These are phyloP conservation scores for Sebastes cheni DNA, from an alignment of 2,797 vertebrate genomes.

Conservation along the genomic window DNA sequence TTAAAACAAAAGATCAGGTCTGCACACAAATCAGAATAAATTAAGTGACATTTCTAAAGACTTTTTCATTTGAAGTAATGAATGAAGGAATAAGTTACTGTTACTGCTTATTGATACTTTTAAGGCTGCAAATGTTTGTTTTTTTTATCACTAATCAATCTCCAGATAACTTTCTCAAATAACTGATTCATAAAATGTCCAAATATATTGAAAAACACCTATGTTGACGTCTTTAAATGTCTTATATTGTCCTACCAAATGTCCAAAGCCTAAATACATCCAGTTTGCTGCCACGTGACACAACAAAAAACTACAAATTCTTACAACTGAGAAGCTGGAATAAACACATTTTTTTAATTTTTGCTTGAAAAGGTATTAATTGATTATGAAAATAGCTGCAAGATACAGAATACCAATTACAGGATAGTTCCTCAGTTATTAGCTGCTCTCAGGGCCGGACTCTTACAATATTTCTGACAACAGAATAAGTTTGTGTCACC, in stretches of 20 bases:
- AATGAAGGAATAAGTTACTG: background rate
- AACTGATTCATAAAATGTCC: background rate
- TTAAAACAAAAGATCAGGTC: background rate
- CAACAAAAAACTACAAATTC: background rate
- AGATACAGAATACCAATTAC: background rate
- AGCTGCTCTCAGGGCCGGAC: background rate
- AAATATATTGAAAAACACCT: background rate
- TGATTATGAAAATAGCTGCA: background rate
- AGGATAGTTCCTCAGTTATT: background rate
- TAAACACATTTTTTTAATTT: background rate
- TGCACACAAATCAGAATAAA: slow-evolving; percentile 1
- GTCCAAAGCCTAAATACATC: background rate
- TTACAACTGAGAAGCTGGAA: background rate
- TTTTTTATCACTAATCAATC: background rate
- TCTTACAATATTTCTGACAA: background rate
- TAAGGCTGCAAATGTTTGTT: background rate
- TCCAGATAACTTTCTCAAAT: background rate
- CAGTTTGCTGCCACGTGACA: background rate
- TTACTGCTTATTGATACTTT: background rate
- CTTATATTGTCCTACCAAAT: background rate
- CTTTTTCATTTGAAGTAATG: background rate
- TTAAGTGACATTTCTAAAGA: background rate
- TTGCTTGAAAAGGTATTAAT: background rate
- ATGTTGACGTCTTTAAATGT: background rate
- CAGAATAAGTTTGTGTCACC: background rate